Percentiles rank a stretch among this genome's conserved stretches.
phyloP scores from a whole-genome alignment of 2,888 invertebrate species.

The Cheilosia pagana region DNA sequence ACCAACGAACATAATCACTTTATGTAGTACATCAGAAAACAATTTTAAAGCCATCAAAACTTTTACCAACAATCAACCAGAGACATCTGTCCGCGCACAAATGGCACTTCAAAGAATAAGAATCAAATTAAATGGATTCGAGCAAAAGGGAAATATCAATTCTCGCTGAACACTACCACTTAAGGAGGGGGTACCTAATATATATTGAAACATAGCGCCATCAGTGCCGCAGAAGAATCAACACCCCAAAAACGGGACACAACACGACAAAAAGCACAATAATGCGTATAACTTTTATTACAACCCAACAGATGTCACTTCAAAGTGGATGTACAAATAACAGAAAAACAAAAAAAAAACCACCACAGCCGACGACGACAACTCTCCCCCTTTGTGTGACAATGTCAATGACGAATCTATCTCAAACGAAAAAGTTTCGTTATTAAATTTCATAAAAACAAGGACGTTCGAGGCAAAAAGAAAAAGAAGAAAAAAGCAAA shows the following conservation, averaged over 20 bases:
- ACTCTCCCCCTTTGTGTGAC: conserved; percentile 9
- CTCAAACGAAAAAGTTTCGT: conserved; percentile 68
- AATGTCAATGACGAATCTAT: conserved; percentile 61
- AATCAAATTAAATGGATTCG: conserved; percentile 69
- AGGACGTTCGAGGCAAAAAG: background rate
- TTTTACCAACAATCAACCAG: conserved; percentile 47
- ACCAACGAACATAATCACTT: conserved; percentile 59
- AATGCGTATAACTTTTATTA: conserved; percentile 71
- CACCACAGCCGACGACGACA: background rate
- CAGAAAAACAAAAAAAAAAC: background rate
- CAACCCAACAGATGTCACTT: conserved; percentile 74
- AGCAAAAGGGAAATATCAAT: conserved; percentile 36
- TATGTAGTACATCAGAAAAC: conserved; percentile 64
- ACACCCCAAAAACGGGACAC: background rate
- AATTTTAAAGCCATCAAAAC: conserved; percentile 65
- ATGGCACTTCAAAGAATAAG: conserved; percentile 62
- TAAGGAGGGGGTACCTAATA: conserved; percentile 8
- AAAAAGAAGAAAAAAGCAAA: conserved; percentile 10
- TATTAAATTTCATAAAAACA: conserved; percentile 72
- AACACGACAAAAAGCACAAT: conserved; percentile 56
- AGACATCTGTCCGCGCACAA: conserved; percentile 52
- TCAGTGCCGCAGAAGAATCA: conserved; percentile 15
- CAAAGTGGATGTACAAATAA: conserved; percentile 45
- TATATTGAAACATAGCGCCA: conserved; percentile 40
- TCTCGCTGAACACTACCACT: conserved; percentile 7